A percentile compares a stretch with the other conserved stretches of the same genome.
Conservation (phyloP, 2,113 vertebrate genomes). For the Chroicocephalus ridibundus region DNA sequence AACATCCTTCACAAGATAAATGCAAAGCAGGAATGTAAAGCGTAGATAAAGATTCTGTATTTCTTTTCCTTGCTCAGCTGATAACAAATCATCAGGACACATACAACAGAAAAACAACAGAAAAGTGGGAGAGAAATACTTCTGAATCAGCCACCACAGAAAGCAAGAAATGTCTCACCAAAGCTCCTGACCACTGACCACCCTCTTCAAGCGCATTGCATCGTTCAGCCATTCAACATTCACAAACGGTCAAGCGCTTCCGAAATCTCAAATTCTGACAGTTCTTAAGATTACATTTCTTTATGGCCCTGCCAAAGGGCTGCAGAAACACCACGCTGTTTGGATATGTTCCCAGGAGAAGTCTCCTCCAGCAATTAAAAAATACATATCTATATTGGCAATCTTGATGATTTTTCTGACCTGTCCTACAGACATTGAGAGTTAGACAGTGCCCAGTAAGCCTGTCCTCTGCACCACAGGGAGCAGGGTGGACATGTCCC, state of each 20-base stretch:
- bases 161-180: background rate
- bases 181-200: background rate
- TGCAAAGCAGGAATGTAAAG: slow-evolving; percentile 7
- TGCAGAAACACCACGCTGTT: background rate
- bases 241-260: background rate
- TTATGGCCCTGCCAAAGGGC: background rate
- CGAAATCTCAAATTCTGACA: background rate
- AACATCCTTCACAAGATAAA: background rate
- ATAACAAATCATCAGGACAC: slow-evolving; percentile 26
- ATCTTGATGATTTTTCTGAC: background rate
- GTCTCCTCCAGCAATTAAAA: background rate
- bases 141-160: background rate
- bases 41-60: background rate
- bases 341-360: background rate
- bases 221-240: background rate
- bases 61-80: slow-evolving; percentile 35
- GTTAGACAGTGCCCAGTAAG: background rate
- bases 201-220: background rate
- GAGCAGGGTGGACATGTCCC: background rate
- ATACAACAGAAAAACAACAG: slow-evolving; percentile 27
- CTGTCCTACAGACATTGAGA: background rate
- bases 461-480: rapidly evolving
- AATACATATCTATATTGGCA: background rate
- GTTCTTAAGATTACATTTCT: background rate
- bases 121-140: background rate